Evolutionary conservation across 2,113 vertebrate species (phyloP).

Genomic region (Halichoerus grypus): DNA sequence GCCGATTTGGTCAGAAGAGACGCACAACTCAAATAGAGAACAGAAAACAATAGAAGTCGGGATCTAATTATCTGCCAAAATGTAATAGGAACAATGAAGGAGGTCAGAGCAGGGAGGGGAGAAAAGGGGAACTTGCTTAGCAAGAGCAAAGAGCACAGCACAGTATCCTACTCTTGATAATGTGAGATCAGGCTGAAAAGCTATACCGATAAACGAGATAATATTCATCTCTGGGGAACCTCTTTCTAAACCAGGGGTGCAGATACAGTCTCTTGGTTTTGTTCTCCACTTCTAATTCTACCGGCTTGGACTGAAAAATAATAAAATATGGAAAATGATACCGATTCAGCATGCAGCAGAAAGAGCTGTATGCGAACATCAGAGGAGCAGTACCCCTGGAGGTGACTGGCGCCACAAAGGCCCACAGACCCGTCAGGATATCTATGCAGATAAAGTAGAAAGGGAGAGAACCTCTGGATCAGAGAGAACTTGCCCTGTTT

Average conservation of each 20-base stretch:
- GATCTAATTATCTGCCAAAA: background rate
- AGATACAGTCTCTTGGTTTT: background rate
- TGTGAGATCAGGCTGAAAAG: background rate
- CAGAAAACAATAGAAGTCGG: background rate
- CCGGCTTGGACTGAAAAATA: background rate
- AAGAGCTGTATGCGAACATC: background rate
- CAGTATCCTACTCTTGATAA: background rate
- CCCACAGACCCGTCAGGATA: background rate
- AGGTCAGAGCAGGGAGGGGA: background rate
- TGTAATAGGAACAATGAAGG: background rate
- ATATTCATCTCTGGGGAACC: background rate
- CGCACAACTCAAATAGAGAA: conserved; percentile 7
- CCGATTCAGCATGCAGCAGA: background rate
- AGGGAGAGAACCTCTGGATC: background rate
- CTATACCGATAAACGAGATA: background rate
- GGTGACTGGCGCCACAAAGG: background rate
- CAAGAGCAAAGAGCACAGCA: background rate
- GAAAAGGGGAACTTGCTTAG: background rate
- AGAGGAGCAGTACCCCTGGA: background rate
- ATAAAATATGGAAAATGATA: background rate
- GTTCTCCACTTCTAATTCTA: background rate
- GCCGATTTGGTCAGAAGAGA: background rate
- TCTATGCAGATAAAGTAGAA: background rate
- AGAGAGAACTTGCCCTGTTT: background rate
- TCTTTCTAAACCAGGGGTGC: background rate